Evolutionary conservation across 2,888 invertebrate genomes (phyloP).

Genomic region (Hololepta plana): DNA sequence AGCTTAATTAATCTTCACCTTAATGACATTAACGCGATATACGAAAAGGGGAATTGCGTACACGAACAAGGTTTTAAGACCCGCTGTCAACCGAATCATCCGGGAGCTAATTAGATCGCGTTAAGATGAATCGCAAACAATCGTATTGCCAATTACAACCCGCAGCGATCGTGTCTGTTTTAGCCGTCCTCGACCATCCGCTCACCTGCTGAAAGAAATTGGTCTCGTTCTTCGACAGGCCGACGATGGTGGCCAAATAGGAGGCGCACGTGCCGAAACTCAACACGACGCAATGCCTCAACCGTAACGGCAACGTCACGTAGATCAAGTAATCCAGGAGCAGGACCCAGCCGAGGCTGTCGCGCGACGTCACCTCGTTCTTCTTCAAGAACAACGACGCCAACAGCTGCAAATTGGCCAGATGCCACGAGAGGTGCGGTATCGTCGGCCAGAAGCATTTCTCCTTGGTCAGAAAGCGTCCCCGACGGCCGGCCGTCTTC

Average conservation of each 20-base stretch:
- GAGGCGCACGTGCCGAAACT: conserved; percentile 40
- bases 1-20: no score
- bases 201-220: conserved; percentile 32
- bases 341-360: conserved; percentile 53
- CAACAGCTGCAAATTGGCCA: conserved; percentile 41
- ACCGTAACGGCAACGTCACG: conserved; percentile 50
- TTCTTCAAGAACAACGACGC: conserved; percentile 41
- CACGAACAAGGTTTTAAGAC: no score
- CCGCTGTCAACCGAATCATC: no score
- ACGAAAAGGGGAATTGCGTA: no score
- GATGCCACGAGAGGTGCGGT: conserved; percentile 46
- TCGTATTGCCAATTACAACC: no score
- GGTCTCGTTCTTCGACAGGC: conserved; percentile 33
- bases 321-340: conserved; percentile 54
- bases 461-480: no score
- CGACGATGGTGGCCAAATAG: conserved; percentile 39
- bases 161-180: no score
- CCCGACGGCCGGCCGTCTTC: no score
- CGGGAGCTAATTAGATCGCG: no score
- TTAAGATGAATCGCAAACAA: no score
- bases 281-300: conserved; percentile 41
- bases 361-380: conserved; percentile 38
- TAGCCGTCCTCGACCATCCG: no score
- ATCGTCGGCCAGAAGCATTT: conserved; percentile 41
- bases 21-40: no score